Evolutionary conservation across 2,797 vertebrate species (phyloP), one percentile per base, ranked within the genome.

Genomic region (Propithecus deckenii): DNA sequence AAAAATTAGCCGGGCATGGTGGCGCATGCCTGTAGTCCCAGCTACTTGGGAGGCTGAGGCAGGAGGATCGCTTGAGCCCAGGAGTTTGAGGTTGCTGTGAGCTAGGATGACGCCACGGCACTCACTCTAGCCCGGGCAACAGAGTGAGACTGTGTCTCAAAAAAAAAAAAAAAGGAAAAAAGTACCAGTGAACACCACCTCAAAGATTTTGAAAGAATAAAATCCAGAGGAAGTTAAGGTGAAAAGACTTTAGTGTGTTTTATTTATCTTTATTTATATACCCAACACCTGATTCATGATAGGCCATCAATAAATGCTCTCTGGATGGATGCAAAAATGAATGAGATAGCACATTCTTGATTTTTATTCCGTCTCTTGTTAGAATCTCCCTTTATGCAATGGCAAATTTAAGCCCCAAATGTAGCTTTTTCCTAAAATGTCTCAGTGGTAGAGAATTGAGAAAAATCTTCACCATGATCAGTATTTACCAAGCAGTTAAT

Each of bases 401-500:
- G 84, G 23, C 35, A 75, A 89, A 92, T 81, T 83, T 75, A 93
- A 93, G 28, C 32, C 48, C 43, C 59, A 57, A 59, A 92, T 55
- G n/a, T 38, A n/a, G 35, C 48, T 81, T 25, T 85, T 92, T 93
- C 79, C 69, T 91, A 86, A 86, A 67, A 48, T 76, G 25, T 71
- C 72, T 89, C 38, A 38, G 28, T 41, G 25, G 50, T 50, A 41
- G 67, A 84, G 38, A 90, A 83, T 23, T 79, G 50, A 96, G 81
- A 92, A 92, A 41, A 10, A 83, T 59, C 38, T 74, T 81, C 22
- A 17, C 14, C 65, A 6, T 72, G 46, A 50, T 91, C 59, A 79
- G 14, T 79, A 61, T 86, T 97, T 87, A 86, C 67, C 63, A 38
- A 76, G 69, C 17, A 30, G 22, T 91, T 81, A 71, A 88, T 97